These are phyloP conservation scores for Watsonalla binaria DNA, from an alignment of 2,888 invertebrate species.

Conservation along the genomic window DNA sequence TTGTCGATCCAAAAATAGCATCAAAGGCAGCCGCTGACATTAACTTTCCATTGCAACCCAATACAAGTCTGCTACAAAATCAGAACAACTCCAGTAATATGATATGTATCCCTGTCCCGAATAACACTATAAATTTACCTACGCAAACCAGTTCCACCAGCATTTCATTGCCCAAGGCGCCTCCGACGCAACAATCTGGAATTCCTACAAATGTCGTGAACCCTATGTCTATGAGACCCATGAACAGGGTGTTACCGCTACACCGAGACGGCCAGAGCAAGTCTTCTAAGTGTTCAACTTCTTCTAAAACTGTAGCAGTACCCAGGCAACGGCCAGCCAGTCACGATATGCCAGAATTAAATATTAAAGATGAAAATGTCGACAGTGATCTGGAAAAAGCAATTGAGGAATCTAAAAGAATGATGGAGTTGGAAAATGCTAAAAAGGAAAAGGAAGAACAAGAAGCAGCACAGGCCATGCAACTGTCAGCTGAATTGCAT, in stretches of 20 bases:
- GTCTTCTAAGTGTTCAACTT: constrained; percentile 47
- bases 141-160: constrained; percentile 76
- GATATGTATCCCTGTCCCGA: constrained; percentile 70
- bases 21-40: constrained; percentile 64
- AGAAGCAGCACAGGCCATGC: constrained; percentile 58
- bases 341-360: constrained; percentile 74
- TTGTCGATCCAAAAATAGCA: constrained; percentile 72
- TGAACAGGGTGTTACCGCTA: constrained; percentile 88
- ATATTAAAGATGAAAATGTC: constrained; percentile 71
- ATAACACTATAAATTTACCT: constrained; percentile 68
- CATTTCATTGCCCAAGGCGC: constrained; percentile 80
- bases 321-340: constrained; percentile 58
- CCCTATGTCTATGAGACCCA: constrained; percentile 83
- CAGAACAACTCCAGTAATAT: constrained; percentile 56
- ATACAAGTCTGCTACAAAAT: constrained; percentile 52
- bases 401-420: constrained; percentile 71
- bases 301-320: constrained; percentile 44
- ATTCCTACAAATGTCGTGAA: constrained; percentile 86
- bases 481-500: constrained; percentile 53
- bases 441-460: constrained; percentile 69
- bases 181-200: constrained; percentile 78
- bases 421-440: constrained; percentile 68
- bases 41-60: constrained; percentile 63
- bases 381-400: constrained; percentile 75
- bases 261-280: constrained; percentile 82